Evolutionary conservation across 2,797 vertebrate species (phyloP), one percentile per base, ranked within the genome.

Genomic region (Furcifer pardalis): DNA sequence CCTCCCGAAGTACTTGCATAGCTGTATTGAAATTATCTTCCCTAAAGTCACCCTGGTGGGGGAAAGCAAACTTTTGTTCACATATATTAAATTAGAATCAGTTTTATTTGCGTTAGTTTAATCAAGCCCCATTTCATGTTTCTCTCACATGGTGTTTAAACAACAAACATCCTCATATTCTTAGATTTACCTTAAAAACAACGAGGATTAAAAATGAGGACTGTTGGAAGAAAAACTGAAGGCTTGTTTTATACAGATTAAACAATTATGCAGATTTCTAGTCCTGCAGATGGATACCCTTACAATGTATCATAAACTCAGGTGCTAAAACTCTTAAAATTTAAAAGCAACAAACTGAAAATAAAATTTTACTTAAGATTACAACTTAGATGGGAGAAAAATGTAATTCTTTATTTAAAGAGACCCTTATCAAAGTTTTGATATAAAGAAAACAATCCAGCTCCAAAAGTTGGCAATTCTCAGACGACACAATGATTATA

Each of bases 1-100:
- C 92, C 72, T 99, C 98, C 92, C 98, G 96, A 86, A 99, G 96
- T 74, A 99, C 98, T 86, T 99, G 98, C 98, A 99, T 99, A n/a
- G 99, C 98, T 13, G 98, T 99, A 94, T 99, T 99, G 94, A 99
- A 99, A 92, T 99, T 99, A 91, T 99, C 99, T 94, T 99, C 99
- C 92, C 99, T 97, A 94, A 99, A 99, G 91, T 99, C 99, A 19
- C 99, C 98, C 99, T 99, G 37, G 63, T 86, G 82, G 83, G 78
- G 42, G 5, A 92, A 82, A 90, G 1, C 82, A 7, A 82, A 74
- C 7, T 23, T 81, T 86, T 78, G 19, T 89, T 74, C 86, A 44
- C 23, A 77, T 19, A 30, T 23, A 72, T 60, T 63, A 21, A 27
- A 83, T 12, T 25, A 21, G 2, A 15, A 25, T 73, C n/a, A 25